Percentiles rank a stretch among this genome's conserved stretches.
Evolutionary conservation across 2,888 invertebrate species (phyloP).

Genomic region (Zygogramma bicolorata): DNA sequence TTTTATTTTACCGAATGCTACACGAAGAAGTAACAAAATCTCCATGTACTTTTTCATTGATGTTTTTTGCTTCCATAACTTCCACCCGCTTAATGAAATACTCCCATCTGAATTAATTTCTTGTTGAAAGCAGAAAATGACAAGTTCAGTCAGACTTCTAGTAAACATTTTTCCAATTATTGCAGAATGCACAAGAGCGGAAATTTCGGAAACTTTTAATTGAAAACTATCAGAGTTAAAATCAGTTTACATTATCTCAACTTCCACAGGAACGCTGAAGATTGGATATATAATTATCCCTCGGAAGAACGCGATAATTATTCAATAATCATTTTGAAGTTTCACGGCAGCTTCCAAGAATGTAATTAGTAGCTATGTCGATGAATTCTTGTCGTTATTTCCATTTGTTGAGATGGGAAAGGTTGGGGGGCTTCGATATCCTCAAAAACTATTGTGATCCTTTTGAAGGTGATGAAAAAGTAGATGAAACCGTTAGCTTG

Average conservation of each 20-base stretch:
- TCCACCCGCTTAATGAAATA: too few species aligned
- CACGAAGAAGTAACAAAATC: too few species aligned
- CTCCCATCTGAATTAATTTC: neutral
- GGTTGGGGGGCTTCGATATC: too few species aligned
- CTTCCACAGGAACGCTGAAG: neutral
- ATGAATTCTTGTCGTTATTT: too few species aligned
- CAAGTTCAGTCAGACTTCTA: neutral
- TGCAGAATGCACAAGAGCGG: neutral
- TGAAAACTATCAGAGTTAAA: neutral
- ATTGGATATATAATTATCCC: conserved; percentile 1
- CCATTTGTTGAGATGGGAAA: too few species aligned
- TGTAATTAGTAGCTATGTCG: neutral
- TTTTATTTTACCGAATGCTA: too few species aligned
- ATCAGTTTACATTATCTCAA: neutral
- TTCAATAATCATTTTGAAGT: neutral
- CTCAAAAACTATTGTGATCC: too few species aligned
- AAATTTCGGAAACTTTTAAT: conserved; percentile 4
- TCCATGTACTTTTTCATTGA: too few species aligned
- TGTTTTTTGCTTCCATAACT: too few species aligned
- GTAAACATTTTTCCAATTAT: conserved; percentile 1
- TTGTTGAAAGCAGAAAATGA: neutral
- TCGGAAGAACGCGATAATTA: neutral
- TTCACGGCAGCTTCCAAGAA: neutral
- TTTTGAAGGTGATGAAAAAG: too few species aligned
- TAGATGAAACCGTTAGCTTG: too few species aligned